Evolutionary conservation across 1,140 invertebrate genomes (phyloP).

Genomic region (Sycophaga agraensis): DNA sequence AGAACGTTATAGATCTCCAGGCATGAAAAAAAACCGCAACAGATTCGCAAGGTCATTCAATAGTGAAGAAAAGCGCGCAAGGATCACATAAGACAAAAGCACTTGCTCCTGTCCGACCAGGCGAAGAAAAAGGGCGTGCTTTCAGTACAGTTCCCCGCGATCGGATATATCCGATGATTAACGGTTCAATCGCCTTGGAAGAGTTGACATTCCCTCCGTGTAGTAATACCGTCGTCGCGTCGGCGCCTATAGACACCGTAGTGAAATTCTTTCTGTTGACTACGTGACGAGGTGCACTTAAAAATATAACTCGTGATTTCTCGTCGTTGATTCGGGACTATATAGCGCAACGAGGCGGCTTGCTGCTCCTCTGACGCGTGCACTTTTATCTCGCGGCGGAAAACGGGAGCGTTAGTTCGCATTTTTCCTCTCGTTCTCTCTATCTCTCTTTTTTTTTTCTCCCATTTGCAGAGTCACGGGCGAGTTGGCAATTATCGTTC

Average conservation of each 20-base stretch:
- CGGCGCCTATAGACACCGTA: neutral
- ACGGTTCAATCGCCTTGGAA: conserved; percentile 28
- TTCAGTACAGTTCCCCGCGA: neutral
- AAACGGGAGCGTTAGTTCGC: conserved; percentile 8
- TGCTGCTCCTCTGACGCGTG: too few relatives aligned
- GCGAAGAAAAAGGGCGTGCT: too few relatives aligned
- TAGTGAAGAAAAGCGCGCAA: too few relatives aligned
- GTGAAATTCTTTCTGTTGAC: conserved; percentile 36
- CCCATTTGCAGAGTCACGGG: neutral
- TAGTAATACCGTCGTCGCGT: conserved; percentile 3
- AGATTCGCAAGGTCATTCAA: conserved; percentile 15
- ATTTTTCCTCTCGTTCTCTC: neutral
- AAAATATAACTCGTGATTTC: conserved; percentile 41
- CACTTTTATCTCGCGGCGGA: conserved; percentile 12
- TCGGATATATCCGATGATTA: conserved; percentile 35
- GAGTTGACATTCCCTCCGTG: neutral
- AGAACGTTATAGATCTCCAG: too few relatives aligned
- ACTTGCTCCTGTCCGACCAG: too few relatives aligned
- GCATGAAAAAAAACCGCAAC: too few relatives aligned
- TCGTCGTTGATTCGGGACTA: too few relatives aligned
- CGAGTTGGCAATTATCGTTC: neutral
- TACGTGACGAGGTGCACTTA: conserved; percentile 38
- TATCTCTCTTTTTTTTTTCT: neutral
- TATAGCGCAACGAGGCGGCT: too few relatives aligned
- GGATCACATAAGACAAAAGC: too few relatives aligned